These are phyloP conservation scores for Ypsolopha sequella DNA, from an alignment of 2,888 invertebrate genomes.

Conservation along the genomic window DNA sequence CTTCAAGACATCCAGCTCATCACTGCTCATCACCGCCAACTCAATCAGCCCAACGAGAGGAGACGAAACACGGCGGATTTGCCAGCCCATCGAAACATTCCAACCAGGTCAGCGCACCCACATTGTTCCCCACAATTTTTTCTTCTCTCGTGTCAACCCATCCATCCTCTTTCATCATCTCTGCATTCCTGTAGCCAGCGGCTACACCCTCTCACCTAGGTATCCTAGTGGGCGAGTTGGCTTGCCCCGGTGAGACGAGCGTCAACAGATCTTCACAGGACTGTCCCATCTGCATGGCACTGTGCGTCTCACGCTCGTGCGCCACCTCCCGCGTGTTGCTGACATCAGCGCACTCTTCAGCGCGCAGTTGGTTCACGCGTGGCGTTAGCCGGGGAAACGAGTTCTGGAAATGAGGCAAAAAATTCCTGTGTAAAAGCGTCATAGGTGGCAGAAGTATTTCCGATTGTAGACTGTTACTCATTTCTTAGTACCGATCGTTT, in stretches of 20 bases:
- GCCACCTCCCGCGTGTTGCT: conserved; percentile 87
- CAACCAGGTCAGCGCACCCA: too few relatives aligned
- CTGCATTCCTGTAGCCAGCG: not conserved
- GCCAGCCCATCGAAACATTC: too few relatives aligned
- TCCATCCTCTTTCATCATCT: too few relatives aligned
- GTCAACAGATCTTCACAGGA: conserved; percentile 91
- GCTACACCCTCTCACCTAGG: conserved; percentile 39
- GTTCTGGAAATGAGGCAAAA: conserved; percentile 27
- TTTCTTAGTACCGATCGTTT: too few relatives aligned
- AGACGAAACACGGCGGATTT: too few relatives aligned
- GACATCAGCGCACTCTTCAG: conserved; percentile 89
- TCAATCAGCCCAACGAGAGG: too few relatives aligned
- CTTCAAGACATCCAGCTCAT: too few relatives aligned
- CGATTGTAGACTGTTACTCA: too few relatives aligned
- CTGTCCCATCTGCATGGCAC: conserved; percentile 94
- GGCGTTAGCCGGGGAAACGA: conserved; percentile 80
- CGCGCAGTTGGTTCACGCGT: conserved; percentile 88
- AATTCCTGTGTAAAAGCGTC: not conserved
- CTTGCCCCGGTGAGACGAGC: conserved; percentile 73
- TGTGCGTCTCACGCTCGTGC: conserved; percentile 92
- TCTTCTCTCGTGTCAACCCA: too few relatives aligned
- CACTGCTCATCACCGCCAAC: too few relatives aligned
- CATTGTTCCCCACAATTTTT: too few relatives aligned
- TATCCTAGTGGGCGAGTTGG: conserved; percentile 66
- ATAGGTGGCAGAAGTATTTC: too few relatives aligned